These are phyloP conservation scores for Bibio marci DNA, from an alignment of 2,888 invertebrate genomes.

Conservation along the genomic window DNA sequence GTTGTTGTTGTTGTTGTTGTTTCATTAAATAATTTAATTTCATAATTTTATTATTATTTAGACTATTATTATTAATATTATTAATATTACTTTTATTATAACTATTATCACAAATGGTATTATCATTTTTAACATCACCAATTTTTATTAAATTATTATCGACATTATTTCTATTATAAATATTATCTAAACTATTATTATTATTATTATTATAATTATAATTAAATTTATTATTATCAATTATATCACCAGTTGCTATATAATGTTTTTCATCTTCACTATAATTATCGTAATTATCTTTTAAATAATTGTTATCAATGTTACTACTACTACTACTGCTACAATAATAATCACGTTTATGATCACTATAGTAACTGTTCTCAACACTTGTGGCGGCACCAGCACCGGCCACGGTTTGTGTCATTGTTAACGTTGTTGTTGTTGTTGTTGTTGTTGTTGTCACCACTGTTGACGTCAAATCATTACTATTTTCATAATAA, in stretches of 20 bases:
- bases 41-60: background rate
- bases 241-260: constrained; percentile 16
- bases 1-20: background rate
- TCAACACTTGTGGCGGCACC: background rate
- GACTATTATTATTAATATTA: constrained; percentile 16
- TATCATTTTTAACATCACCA: too few relatives aligned
- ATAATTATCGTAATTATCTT: constrained; percentile 16
- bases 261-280: constrained; percentile 18
- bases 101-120: background rate
- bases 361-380: too few relatives aligned
- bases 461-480: background rate
- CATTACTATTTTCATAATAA: too few relatives aligned
- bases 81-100: constrained; percentile 14
- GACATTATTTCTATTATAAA: background rate
- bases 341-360: too few relatives aligned
- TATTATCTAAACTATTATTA: too few relatives aligned
- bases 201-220: too few relatives aligned
- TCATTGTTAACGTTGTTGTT: background rate
- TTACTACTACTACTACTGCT: too few relatives aligned
- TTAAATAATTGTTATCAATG: constrained; percentile 14
- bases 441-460: background rate
- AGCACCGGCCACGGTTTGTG: background rate
- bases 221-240: too few relatives aligned
- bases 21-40: too few relatives aligned
- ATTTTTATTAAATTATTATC: background rate